Percentiles rank a stretch among this genome's conserved stretches.
These are phyloP conservation scores for Macrosteles quadrilineatus DNA, from an alignment of 1,140 invertebrate species.

Conservation along the genomic window DNA sequence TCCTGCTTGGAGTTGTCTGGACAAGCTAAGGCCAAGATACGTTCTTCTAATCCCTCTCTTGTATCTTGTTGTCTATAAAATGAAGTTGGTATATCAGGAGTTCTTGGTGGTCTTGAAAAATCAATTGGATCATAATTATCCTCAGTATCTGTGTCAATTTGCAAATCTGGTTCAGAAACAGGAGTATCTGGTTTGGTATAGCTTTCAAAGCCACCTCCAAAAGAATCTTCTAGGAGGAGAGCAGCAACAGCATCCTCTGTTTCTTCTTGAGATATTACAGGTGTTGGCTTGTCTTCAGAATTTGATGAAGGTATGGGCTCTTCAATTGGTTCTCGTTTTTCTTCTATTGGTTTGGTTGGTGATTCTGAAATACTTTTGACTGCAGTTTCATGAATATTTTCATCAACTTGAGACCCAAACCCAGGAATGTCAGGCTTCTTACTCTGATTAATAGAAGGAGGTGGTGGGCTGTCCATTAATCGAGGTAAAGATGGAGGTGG, in stretches of 20 bases:
- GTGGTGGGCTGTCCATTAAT: constrained; percentile 52
- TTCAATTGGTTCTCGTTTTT: constrained; percentile 49
- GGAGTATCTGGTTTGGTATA: constrained; percentile 77
- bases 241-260: constrained; percentile 90
- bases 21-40: constrained; percentile 40
- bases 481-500: constrained; percentile 48
- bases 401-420: constrained; percentile 63
- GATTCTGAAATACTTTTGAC: constrained; percentile 72
- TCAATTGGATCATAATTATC: constrained; percentile 63
- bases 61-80: constrained; percentile 39
- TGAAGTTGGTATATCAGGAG: constrained; percentile 50
- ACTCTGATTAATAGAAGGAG: constrained; percentile 39
- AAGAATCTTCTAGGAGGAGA: constrained; percentile 74
- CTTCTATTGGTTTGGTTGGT: constrained; percentile 35
- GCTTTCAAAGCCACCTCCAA: constrained; percentile 62
- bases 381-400: constrained; percentile 75
- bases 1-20: constrained; percentile 31
- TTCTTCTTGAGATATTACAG: constrained; percentile 88
- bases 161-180: constrained; percentile 77
- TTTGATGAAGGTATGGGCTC: constrained; percentile 48
- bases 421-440: constrained; percentile 66
- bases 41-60: constrained; percentile 43
- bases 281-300: constrained; percentile 73
- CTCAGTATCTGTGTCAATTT: constrained; percentile 85
- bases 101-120: constrained; percentile 54